phyloP scores from a whole-genome alignment of 2,113 vertebrate species.

The Sceloporus tristichus region DNA sequence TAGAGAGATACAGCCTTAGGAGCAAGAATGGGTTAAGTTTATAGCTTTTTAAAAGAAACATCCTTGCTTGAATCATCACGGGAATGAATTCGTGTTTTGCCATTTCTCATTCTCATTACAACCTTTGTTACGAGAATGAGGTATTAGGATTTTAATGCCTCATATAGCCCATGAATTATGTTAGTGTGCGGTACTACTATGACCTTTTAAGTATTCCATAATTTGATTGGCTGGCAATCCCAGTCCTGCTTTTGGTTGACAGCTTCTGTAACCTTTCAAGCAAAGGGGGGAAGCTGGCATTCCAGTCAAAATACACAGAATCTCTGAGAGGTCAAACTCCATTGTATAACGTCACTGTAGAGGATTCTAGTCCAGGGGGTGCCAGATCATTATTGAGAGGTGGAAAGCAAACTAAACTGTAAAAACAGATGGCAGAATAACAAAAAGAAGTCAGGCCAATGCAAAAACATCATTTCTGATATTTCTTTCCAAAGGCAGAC shows the following conservation, averaged over 20 bases:
- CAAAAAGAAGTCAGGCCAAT: not conserved
- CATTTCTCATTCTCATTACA: slow-evolving; percentile 75
- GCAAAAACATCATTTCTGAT: not conserved
- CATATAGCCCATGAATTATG: slow-evolving; percentile 71
- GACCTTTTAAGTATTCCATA: slow-evolving; percentile 72
- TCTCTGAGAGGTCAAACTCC: slow-evolving; percentile 55
- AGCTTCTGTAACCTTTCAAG: slow-evolving; percentile 66
- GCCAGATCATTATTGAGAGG: slow-evolving; percentile 8
- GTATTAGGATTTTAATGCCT: slow-evolving; percentile 75
- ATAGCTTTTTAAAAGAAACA: slow-evolving; percentile 62
- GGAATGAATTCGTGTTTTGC: slow-evolving; percentile 71
- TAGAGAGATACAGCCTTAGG: not conserved
- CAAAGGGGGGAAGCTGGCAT: slow-evolving; percentile 55
- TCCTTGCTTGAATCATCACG: slow-evolving; percentile 67
- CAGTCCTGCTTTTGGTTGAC: slow-evolving; percentile 67
- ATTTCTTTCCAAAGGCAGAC: not conserved
- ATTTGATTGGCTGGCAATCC: slow-evolving; percentile 73
- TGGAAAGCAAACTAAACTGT: slow-evolving; percentile 24
- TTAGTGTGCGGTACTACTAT: slow-evolving; percentile 67
- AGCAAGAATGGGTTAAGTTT: slow-evolving; percentile 74
- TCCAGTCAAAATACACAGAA: slow-evolving; percentile 62
- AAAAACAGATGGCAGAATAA: slow-evolving; percentile 18
- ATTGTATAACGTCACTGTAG: not conserved
- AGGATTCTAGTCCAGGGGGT: slow-evolving; percentile 29
- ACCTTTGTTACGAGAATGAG: slow-evolving; percentile 71